Conservation (phyloP, 2,797 vertebrate species). For the Halcyon smyrnensis region DNA sequence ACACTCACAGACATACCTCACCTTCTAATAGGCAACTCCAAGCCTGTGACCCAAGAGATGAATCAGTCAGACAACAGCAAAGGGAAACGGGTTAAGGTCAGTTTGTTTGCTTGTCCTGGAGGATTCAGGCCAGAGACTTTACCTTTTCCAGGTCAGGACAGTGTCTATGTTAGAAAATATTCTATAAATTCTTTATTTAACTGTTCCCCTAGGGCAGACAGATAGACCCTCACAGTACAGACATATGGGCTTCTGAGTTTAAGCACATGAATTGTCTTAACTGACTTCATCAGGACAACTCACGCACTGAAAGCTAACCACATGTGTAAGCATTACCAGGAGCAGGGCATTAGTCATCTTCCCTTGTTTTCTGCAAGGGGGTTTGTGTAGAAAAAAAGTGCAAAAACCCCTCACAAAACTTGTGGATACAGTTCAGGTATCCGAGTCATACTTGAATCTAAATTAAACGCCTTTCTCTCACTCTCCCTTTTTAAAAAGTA, state of each 20-base stretch:
- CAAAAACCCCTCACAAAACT: background rate
- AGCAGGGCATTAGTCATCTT: background rate
- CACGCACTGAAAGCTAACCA: background rate
- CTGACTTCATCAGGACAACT: slow-evolving; percentile 29
- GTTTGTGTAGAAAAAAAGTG: background rate
- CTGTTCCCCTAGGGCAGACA: background rate
- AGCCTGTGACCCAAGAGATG: background rate
- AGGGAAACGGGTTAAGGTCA: background rate
- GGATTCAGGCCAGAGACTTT: background rate
- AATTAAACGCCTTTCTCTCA: background rate
- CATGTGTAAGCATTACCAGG: background rate
- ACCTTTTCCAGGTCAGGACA: background rate
- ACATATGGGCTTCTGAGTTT: background rate
- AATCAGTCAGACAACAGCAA: background rate
- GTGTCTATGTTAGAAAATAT: background rate
- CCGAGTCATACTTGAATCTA: background rate
- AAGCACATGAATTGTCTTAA: background rate
- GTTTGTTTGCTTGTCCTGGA: background rate
- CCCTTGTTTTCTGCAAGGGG: background rate
- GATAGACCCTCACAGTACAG: background rate
- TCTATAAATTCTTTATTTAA: slow-evolving; percentile 15
- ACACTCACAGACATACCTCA: background rate
- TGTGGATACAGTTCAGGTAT: background rate
- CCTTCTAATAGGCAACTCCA: background rate
- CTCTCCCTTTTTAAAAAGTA: background rate